Base-by-base conservation (phyloP, 2,888 invertebrate genomes). In the Spilarctia lutea region DNA sequence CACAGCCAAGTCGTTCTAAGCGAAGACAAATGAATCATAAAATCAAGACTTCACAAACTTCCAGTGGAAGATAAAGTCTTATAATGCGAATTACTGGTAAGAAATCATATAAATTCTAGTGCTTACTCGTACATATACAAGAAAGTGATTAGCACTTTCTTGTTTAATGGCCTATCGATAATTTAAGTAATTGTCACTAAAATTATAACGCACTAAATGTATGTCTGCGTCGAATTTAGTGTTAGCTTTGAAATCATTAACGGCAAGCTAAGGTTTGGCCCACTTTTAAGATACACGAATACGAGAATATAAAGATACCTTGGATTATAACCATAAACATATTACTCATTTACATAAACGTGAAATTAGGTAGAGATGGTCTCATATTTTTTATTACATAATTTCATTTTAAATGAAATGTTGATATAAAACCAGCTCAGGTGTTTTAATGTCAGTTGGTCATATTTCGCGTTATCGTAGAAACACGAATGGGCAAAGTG, bases 41-140 rank as follows among this genome's bases (percentile, higher is more conserved):
- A 72, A 69, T 73, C 66, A 77, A 72, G 75, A 77, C 66, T 72
- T 63, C 65, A 33, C 10, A 48, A 68, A 68, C 20, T 45, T 45
- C 11, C 30, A 18, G 7, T 30, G 18, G 18, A 18, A 13, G 30
- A 63, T 30, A 63, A 60, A 60, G 63, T 56, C 52, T 56, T 11
- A 20, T 52, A 24, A 52, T 24, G 52, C 52, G 24, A 56, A 56
- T 56, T 1, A 56, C 11, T 18, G 30, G 16, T 27, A 16, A 60
- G 60, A 27, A 27, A 60, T 27, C 11, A 60, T 27, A 27, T 16
- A 13, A 0, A 60, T 27, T 56, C n/a, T 48, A 48, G 6, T 56
- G 11, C n/a, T 56, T 3, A 56, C n/a, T n/a, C 10, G 11, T 56
- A n/a, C n/a, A n/a, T n/a, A n/a, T n/a, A n/a, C n/a, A n/a, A n/a